Evolutionary conservation across 2,888 invertebrate species (phyloP).

Genomic region (Mystacides longicornis): DNA sequence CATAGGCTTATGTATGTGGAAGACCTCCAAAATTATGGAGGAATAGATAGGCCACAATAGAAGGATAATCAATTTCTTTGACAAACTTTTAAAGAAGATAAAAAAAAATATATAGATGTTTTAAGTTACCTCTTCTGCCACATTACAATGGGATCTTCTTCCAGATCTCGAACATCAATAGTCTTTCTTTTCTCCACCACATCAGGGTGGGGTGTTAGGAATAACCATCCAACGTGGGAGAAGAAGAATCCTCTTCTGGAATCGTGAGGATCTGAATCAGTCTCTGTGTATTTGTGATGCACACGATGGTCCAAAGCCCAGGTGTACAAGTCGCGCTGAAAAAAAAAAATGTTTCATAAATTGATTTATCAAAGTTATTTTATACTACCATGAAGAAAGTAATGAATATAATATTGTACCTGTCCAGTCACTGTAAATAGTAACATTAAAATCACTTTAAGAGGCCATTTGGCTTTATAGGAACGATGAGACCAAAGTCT

Average conservation of each 20-base stretch:
- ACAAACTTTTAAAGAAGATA: too few relatives aligned
- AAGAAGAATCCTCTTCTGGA: slow-evolving; percentile 82
- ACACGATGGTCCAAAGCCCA: slow-evolving; percentile 85
- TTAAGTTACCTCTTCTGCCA: slow-evolving; percentile 58
- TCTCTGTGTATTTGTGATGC: slow-evolving; percentile 84
- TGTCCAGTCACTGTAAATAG: slow-evolving; percentile 76
- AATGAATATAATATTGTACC: slow-evolving; percentile 50
- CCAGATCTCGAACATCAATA: slow-evolving; percentile 63
- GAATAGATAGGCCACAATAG: too few relatives aligned
- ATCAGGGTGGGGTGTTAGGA: slow-evolving; percentile 75
- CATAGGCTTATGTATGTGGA: too few relatives aligned
- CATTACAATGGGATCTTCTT: slow-evolving; percentile 66
- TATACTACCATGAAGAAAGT: too few relatives aligned
- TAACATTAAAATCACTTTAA: slow-evolving; percentile 58
- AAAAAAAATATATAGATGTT: too few relatives aligned
- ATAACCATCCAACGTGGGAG: slow-evolving; percentile 88
- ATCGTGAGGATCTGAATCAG: slow-evolving; percentile 79
- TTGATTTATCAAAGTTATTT: background rate
- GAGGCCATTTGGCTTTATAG: slow-evolving; percentile 64
- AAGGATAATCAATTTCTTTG: too few relatives aligned
- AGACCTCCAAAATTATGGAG: too few relatives aligned
- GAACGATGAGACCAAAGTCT: slow-evolving; percentile 75
- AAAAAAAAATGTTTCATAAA: slow-evolving; percentile 21
- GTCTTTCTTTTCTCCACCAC: slow-evolving; percentile 61
- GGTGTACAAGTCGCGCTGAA: slow-evolving; percentile 71